Evolutionary conservation across 2,888 invertebrate species (phyloP).

Genomic region (Chrysolina americana): DNA sequence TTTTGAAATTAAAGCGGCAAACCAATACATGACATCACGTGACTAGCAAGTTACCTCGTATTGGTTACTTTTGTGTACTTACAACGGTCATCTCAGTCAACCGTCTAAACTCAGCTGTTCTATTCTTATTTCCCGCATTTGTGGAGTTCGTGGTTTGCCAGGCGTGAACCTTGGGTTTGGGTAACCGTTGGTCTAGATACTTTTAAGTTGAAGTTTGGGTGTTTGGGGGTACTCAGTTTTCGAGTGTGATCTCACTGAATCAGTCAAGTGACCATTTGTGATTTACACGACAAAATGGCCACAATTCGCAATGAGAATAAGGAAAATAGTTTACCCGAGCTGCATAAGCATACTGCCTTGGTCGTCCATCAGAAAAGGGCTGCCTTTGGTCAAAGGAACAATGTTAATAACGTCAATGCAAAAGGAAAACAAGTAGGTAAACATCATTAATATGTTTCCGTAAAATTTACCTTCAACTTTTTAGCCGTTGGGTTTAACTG

Average conservation of each 20-base stretch:
- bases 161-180: slow-evolving; percentile 7
- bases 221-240: slow-evolving; percentile 6
- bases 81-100: slow-evolving; percentile 40
- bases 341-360: slow-evolving; percentile 67
- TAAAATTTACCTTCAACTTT: slow-evolving; percentile 31
- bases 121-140: slow-evolving; percentile 54
- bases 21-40: not conserved
- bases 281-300: slow-evolving; percentile 73
- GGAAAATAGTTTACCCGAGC: slow-evolving; percentile 76
- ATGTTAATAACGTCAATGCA: slow-evolving; percentile 28
- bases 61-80: slow-evolving; percentile 24
- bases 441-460: not conserved
- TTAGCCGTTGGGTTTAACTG: slow-evolving; percentile 53
- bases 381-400: slow-evolving; percentile 74
- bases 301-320: slow-evolving; percentile 83
- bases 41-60: not conserved
- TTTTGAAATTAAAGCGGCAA: not conserved
- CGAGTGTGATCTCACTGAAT: not conserved
- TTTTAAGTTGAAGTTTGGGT: slow-evolving; percentile 8
- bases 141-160: not conserved
- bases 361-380: slow-evolving; percentile 72
- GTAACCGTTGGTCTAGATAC: slow-evolving; percentile 44
- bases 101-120: slow-evolving; percentile 48
- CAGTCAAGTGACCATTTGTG: slow-evolving; percentile 2
- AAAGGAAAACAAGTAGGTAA: slow-evolving; percentile 61